Evolutionary conservation across 2,797 vertebrate species (phyloP).

Genomic region (Sebastiscus albofasciatus): DNA sequence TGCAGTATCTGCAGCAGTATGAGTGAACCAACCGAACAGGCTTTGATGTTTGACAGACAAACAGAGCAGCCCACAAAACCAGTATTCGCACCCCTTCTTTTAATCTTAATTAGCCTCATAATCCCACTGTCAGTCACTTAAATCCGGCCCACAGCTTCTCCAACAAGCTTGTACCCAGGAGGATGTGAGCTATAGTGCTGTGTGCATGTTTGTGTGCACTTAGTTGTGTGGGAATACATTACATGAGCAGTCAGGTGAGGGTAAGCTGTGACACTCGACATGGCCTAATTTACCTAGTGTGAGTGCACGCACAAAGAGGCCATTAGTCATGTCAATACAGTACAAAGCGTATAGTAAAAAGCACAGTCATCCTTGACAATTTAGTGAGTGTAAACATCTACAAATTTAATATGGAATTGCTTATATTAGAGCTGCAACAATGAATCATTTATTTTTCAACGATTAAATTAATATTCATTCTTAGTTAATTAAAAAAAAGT

Average conservation of each 20-base stretch:
- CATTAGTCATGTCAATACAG: conserved; percentile 15
- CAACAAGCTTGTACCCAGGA: conserved; percentile 7
- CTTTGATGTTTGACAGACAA: conserved; percentile 22
- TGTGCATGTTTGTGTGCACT: conserved; percentile 3
- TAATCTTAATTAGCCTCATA: conserved; percentile 47
- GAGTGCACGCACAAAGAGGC: conserved; percentile 2
- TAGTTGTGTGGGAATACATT: conserved; percentile 29
- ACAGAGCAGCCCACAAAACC: neutral
- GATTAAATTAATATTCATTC: too few relatives aligned
- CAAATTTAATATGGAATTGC: neutral
- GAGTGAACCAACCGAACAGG: conserved; percentile 7
- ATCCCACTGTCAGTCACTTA: conserved; percentile 51
- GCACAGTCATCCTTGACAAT: neutral
- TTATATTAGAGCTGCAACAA: neutral
- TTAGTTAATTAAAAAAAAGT: too few relatives aligned
- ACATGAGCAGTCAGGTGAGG: conserved; percentile 44
- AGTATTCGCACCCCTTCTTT: conserved; percentile 13
- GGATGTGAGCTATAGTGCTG: conserved; percentile 19
- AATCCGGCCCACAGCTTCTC: conserved; percentile 33
- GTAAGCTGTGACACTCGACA: conserved; percentile 38
- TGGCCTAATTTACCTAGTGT: conserved; percentile 41
- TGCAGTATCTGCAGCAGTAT: conserved; percentile 20
- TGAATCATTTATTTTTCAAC: too few relatives aligned
- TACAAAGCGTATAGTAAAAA: neutral
- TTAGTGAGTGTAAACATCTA: neutral